A percentile compares a stretch with the other conserved stretches of the same genome.
Evolutionary conservation across 2,888 invertebrate genomes (phyloP).

Genomic region (Cephus pygmeus): DNA sequence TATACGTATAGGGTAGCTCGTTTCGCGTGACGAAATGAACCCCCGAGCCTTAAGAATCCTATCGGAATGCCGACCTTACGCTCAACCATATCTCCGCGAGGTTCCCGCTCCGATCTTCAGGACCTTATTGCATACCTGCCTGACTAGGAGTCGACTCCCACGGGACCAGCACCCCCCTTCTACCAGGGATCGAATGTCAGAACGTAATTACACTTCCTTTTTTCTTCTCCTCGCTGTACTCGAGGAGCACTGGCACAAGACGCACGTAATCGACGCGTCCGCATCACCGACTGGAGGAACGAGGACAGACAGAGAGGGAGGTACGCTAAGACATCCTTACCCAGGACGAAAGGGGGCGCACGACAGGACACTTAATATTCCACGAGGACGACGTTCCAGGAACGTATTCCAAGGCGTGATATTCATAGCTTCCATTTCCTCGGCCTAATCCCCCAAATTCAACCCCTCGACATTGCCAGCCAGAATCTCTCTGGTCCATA

Average conservation of each 20-base stretch:
- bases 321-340: background rate
- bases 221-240: background rate
- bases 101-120: constrained; percentile 23
- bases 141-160: background rate
- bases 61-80: constrained; percentile 41
- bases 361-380: constrained; percentile 52
- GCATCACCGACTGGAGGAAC: background rate
- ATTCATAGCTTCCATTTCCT: constrained; percentile 45
- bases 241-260: background rate
- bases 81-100: constrained; percentile 21
- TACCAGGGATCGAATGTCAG: background rate
- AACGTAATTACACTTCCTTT: background rate
- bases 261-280: background rate
- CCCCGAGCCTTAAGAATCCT: constrained; percentile 31
- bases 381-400: constrained; percentile 33
- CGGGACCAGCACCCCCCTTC: too few relatives aligned
- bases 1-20: constrained; percentile 4
- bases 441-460: constrained; percentile 48
- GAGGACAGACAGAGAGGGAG: background rate
- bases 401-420: constrained; percentile 47
- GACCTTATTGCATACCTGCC: constrained; percentile 36
- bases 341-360: background rate
- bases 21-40: background rate
- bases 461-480: constrained; percentile 22
- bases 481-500: constrained; percentile 6